Evolutionary conservation across 1,140 invertebrate genomes (phyloP).

Genomic region (Agrypnia vestita): DNA sequence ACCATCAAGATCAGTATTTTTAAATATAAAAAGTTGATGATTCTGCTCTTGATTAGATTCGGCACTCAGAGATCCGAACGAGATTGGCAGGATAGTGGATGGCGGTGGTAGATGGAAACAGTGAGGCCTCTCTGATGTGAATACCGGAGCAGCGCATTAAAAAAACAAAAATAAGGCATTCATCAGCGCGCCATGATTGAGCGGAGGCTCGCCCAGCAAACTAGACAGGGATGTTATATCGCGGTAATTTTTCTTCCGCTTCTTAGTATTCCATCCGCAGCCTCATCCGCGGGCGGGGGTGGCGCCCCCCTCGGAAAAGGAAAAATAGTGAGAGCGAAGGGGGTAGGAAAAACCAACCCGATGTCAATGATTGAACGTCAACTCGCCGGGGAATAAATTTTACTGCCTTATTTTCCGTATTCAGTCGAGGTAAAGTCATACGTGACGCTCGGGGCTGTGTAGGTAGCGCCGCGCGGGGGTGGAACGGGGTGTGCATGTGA

Average conservation of each 20-base stretch:
- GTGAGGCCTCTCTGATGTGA: not conserved
- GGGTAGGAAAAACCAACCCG: constrained; percentile 66
- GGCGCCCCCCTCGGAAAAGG: constrained; percentile 22
- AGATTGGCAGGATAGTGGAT: too few species aligned
- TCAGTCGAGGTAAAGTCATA: constrained; percentile 59
- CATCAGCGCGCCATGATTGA: constrained; percentile 46
- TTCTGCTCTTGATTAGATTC: too few species aligned
- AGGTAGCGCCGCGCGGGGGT: not conserved
- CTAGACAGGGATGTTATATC: constrained; percentile 55
- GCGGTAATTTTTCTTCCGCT: constrained; percentile 68
- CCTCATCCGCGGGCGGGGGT: constrained; percentile 51
- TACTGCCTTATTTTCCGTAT: constrained; percentile 63
- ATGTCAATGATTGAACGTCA: constrained; percentile 72
- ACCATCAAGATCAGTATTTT: too few species aligned
- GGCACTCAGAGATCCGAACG: too few species aligned
- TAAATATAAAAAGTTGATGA: too few species aligned
- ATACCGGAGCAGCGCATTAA: constrained; percentile 32
- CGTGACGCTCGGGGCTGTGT: constrained; percentile 59
- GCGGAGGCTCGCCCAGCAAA: constrained; percentile 29
- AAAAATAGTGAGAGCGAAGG: constrained; percentile 43
- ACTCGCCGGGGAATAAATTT: constrained; percentile 72
- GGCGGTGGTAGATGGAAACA: too few species aligned
- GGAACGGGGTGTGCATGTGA: constrained; percentile 54
- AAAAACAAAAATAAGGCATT: constrained; percentile 57
- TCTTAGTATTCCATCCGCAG: constrained; percentile 67